A percentile compares a stretch with the other conserved stretches of the same genome.
Conservation (phyloP, 2,113 vertebrate genomes). For the Connochaetes taurinus region DNA sequence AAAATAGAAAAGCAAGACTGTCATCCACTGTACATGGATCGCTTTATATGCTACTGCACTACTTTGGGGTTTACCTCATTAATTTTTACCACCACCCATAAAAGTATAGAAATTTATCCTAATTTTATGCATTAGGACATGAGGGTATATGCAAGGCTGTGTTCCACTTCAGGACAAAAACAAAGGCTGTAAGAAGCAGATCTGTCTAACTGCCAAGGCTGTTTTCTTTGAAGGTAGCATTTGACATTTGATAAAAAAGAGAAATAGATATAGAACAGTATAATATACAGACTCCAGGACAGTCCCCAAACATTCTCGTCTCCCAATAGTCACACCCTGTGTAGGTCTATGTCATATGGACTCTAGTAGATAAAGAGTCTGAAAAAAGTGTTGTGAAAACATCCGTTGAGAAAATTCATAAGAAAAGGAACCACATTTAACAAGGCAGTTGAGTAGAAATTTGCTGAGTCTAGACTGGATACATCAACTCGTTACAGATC, state of each 20-base stretch:
- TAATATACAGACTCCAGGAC: not conserved
- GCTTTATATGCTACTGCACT: not conserved
- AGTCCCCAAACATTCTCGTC: not conserved
- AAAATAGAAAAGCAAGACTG: not conserved
- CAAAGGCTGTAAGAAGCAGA: not conserved
- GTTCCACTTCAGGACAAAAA: not conserved
- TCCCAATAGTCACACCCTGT: too few species aligned
- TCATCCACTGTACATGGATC: not conserved
- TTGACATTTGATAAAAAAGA: not conserved
- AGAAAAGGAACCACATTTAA: not conserved
- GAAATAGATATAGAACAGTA: not conserved
- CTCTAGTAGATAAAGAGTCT: not conserved
- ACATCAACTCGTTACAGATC: not conserved
- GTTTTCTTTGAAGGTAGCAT: not conserved
- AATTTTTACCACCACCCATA: not conserved
- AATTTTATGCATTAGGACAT: not conserved
- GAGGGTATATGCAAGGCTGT: not conserved
- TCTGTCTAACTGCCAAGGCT: not conserved
- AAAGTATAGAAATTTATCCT: not conserved
- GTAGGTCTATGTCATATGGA: not conserved
- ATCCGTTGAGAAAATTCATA: not conserved
- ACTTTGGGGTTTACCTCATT: not conserved
- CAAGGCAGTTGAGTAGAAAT: not conserved
- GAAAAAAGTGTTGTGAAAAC: not conserved
- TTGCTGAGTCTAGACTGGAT: not conserved